These are phyloP conservation scores for Petrocephalus schoutedeni DNA, from an alignment of 2,797 vertebrate species.

Conservation along the genomic window DNA sequence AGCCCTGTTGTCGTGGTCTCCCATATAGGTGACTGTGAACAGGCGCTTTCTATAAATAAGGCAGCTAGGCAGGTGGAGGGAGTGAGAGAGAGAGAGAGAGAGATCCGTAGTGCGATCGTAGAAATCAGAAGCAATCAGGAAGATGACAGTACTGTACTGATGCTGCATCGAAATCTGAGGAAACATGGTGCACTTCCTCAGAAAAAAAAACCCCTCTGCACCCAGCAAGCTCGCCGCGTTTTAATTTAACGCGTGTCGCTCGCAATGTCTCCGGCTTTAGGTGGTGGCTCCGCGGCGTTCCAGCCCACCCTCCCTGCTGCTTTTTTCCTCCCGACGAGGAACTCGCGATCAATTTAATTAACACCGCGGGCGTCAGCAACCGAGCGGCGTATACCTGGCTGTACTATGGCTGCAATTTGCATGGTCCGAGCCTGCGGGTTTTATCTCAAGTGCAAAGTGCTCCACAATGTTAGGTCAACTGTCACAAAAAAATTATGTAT, in stretches of 20 bases:
- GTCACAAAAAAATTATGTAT: not conserved
- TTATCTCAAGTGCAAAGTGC: not conserved
- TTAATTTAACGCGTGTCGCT: not conserved
- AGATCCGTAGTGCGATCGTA: not conserved
- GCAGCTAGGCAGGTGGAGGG: too few relatives aligned
- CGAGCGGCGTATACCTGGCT: not conserved
- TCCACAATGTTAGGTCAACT: not conserved
- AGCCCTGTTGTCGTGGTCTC: not conserved
- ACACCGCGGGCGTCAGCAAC: not conserved
- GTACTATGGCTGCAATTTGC: not conserved
- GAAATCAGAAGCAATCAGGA: not conserved
- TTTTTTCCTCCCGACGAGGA: not conserved
- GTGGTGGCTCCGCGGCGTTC: not conserved
- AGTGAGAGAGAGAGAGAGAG: not conserved
- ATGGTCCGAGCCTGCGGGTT: not conserved
- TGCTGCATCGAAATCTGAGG: not conserved
- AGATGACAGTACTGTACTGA: not conserved
- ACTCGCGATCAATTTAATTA: not conserved
- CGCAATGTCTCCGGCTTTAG: not conserved
- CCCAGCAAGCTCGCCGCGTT: not conserved
- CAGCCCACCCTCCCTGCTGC: not conserved
- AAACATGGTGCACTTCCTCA: not conserved
- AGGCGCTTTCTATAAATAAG: not conserved
- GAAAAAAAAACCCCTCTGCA: not conserved
- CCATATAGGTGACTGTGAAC: not conserved